These are phyloP conservation scores for Plagodis dolabraria DNA, from an alignment of 2,888 invertebrate genomes.

Conservation along the genomic window DNA sequence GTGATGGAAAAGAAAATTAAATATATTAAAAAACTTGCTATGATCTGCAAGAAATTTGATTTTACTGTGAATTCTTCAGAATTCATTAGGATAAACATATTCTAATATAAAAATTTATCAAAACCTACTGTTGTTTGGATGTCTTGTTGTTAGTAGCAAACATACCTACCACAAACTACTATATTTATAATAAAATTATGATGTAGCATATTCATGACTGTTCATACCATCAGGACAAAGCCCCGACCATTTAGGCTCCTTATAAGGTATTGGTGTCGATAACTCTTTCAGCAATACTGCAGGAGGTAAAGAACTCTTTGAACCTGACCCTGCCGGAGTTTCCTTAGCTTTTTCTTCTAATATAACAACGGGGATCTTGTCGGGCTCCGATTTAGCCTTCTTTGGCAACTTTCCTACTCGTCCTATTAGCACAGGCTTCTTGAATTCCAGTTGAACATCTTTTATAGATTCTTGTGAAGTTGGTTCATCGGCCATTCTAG, in stretches of 20 bases:
- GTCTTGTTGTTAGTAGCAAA: too few relatives aligned
- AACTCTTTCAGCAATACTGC: slow-evolving; percentile 64
- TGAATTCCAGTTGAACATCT: slow-evolving; percentile 67
- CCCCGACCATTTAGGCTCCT: slow-evolving; percentile 93
- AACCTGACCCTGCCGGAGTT: slow-evolving; percentile 38
- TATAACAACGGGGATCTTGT: slow-evolving; percentile 44
- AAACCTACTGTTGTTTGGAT: too few relatives aligned
- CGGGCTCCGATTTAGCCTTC: slow-evolving; percentile 57
- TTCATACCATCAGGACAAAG: slow-evolving; percentile 77
- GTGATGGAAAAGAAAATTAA: too few relatives aligned
- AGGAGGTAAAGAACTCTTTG: slow-evolving; percentile 55
- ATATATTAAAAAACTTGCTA: too few relatives aligned
- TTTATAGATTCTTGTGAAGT: slow-evolving; percentile 33
- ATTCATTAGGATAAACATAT: too few relatives aligned
- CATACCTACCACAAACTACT: too few relatives aligned
- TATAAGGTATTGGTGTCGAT: slow-evolving; percentile 86
- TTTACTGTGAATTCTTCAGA: too few relatives aligned
- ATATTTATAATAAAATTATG: too few relatives aligned
- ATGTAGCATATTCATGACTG: too few relatives aligned
- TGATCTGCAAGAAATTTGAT: too few relatives aligned
- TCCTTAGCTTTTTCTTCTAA: slow-evolving; percentile 27
- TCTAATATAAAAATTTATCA: too few relatives aligned
- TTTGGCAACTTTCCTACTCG: slow-evolving; percentile 82
- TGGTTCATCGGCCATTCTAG: slow-evolving; percentile 45
- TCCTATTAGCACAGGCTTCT: slow-evolving; percentile 82